A percentile compares a stretch with the other conserved stretches of the same genome.
These are phyloP conservation scores for Dryas iulia DNA, from an alignment of 1,140 invertebrate species.

Conservation along the genomic window DNA sequence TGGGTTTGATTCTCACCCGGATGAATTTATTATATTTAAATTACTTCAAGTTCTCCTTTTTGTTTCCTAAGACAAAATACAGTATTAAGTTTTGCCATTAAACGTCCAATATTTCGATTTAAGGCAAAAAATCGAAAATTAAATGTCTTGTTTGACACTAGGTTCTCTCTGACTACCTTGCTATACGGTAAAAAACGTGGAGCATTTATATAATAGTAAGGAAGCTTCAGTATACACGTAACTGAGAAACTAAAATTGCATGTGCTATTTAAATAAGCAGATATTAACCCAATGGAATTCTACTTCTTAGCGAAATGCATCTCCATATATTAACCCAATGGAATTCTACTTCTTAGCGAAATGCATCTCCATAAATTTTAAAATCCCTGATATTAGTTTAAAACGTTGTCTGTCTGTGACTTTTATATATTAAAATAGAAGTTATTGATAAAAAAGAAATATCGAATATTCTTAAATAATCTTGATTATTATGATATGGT, in stretches of 20 bases:
- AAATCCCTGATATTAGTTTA: constrained; percentile 1
- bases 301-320: constrained; percentile 5
- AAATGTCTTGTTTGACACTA: too few species aligned
- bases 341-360: constrained; percentile 1
- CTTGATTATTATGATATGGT: too few species aligned
- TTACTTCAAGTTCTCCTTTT: too few species aligned
- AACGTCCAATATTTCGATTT: too few species aligned
- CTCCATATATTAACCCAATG: neutral
- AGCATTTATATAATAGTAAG: neutral
- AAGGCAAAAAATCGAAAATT: too few species aligned
- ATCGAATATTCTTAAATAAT: too few species aligned
- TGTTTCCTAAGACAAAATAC: too few species aligned
- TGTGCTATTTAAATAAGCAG: neutral
- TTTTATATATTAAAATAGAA: neutral
- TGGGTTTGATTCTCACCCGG: too few species aligned
- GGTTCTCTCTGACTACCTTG: too few species aligned
- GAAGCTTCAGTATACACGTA: neutral
- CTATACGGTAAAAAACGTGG: neutral
- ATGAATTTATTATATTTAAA: too few species aligned
- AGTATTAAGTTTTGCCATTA: too few species aligned
- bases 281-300: neutral
- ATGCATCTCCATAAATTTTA: constrained; percentile 1
- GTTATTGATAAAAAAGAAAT: neutral
- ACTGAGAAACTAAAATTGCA: neutral
- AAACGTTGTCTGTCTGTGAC: neutral